Percentiles rank a stretch among this genome's conserved stretches.
Conservation (phyloP, 2,113 vertebrate species). For the Antechinus stuartii region DNA sequence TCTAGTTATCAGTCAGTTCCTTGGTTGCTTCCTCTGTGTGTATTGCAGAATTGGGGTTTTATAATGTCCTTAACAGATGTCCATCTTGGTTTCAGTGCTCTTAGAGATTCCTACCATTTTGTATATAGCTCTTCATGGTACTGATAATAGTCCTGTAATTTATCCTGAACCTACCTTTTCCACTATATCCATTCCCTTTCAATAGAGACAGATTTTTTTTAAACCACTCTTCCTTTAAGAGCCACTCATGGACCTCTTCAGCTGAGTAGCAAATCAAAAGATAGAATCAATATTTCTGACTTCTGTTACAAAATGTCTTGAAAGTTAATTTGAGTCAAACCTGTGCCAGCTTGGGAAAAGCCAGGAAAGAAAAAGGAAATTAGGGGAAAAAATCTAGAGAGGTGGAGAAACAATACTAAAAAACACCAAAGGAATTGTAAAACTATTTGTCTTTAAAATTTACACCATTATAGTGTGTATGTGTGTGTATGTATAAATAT, state of each 20-base stretch:
- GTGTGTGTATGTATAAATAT: conserved; percentile 74
- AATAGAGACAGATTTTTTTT: not conserved
- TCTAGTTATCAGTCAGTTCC: not conserved
- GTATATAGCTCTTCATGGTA: not conserved
- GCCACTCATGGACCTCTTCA: not conserved
- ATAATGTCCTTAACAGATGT: not conserved
- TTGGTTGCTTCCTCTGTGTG: not conserved
- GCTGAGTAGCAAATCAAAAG: not conserved
- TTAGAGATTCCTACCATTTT: not conserved
- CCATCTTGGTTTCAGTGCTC: not conserved
- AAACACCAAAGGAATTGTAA: conserved; percentile 9
- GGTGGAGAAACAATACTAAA: conserved; percentile 15
- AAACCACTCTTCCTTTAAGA: not conserved
- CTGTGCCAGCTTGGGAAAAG: conserved; percentile 3
- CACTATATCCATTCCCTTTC: not conserved
- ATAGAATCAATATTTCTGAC: not conserved
- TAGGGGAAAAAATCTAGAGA: not conserved
- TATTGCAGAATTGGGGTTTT: conserved; percentile 31
- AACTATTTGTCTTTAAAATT: conserved; percentile 34
- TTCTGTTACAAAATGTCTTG: not conserved
- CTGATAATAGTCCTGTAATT: not conserved
- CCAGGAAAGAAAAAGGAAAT: conserved; percentile 38
- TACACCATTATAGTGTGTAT: conserved; percentile 59
- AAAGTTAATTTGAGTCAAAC: conserved; percentile 22
- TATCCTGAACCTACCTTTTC: not conserved